Conservation (phyloP, 2,797 vertebrate genomes). For the Phataginus tricuspis region DNA sequence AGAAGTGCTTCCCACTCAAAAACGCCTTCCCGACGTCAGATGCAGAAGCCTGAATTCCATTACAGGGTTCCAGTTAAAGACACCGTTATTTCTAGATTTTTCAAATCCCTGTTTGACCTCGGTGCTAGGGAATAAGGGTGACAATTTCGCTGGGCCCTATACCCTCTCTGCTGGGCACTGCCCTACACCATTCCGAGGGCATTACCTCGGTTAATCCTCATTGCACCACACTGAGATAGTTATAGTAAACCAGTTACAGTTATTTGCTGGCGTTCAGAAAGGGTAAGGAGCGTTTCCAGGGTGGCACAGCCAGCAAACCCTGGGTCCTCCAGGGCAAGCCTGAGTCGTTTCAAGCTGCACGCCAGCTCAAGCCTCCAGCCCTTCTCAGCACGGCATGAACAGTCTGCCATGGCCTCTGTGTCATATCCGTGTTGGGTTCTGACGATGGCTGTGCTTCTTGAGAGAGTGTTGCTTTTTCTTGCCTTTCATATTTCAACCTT, state of each 20-base stretch:
- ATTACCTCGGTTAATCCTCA: background rate
- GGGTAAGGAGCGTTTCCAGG: background rate
- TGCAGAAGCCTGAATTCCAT: background rate
- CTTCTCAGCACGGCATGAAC: background rate
- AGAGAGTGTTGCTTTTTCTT: background rate
- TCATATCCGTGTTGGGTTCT: background rate
- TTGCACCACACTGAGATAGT: fast-evolving
- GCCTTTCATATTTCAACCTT: background rate
- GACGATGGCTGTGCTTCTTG: background rate
- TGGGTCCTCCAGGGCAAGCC: background rate
- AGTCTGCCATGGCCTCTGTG: background rate
- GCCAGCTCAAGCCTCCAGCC: background rate
- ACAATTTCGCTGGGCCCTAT: too few species aligned
- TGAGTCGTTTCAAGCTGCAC: too few species aligned
- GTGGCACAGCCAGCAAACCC: background rate
- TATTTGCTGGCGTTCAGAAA: background rate
- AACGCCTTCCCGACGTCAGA: background rate
- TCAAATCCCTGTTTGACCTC: background rate
- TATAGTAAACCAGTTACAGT: background rate
- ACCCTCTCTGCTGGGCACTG: background rate
- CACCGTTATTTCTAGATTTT: background rate
- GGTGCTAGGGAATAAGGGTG: background rate
- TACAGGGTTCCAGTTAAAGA: background rate
- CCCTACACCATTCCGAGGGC: background rate
- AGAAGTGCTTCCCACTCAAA: background rate